Conservation (phyloP, 2,113 vertebrate genomes). For the Bettongia penicillata region DNA sequence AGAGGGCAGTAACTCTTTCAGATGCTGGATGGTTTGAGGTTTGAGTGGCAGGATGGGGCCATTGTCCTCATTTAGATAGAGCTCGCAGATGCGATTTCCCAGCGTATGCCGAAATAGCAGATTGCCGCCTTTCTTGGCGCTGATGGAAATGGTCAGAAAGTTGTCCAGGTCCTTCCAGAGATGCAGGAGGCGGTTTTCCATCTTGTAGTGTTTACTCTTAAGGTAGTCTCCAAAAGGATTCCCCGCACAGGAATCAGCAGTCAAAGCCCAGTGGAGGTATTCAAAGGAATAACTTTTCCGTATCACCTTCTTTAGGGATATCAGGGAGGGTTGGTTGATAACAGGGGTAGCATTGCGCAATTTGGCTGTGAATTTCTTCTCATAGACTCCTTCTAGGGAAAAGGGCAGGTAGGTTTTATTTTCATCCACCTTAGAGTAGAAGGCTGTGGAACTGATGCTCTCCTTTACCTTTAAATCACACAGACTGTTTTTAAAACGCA, state of each 20-base stretch:
- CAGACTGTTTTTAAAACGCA: not conserved
- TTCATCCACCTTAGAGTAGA: not conserved
- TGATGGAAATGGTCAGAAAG: conserved; percentile 75
- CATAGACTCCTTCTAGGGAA: conserved; percentile 43
- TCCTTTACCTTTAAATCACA: conserved; percentile 10
- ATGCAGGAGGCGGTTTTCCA: conserved; percentile 76
- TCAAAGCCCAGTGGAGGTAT: conserved; percentile 82
- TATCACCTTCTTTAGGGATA: conserved; percentile 3
- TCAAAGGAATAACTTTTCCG: conserved; percentile 49
- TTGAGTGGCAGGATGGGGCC: conserved; percentile 69
- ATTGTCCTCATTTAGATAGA: conserved; percentile 74
- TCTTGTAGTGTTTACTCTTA: conserved; percentile 11
- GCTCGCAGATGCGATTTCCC: conserved; percentile 76
- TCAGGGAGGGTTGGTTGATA: conserved; percentile 50
- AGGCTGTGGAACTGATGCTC: not conserved
- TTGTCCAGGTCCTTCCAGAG: conserved; percentile 83
- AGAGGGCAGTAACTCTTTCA: conserved; percentile 74
- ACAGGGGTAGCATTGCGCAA: conserved; percentile 58
- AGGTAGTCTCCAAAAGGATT: conserved; percentile 81
- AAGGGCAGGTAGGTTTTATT: conserved; percentile 16
- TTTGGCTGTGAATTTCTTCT: conserved; percentile 42
- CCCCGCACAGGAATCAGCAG: conserved; percentile 78
- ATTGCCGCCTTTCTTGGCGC: conserved; percentile 65
- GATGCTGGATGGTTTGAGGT: conserved; percentile 64
- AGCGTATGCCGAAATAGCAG: conserved; percentile 75